phyloP scores from a whole-genome alignment of 2,888 invertebrate genomes.

The Trypoxylon attenuatum region DNA sequence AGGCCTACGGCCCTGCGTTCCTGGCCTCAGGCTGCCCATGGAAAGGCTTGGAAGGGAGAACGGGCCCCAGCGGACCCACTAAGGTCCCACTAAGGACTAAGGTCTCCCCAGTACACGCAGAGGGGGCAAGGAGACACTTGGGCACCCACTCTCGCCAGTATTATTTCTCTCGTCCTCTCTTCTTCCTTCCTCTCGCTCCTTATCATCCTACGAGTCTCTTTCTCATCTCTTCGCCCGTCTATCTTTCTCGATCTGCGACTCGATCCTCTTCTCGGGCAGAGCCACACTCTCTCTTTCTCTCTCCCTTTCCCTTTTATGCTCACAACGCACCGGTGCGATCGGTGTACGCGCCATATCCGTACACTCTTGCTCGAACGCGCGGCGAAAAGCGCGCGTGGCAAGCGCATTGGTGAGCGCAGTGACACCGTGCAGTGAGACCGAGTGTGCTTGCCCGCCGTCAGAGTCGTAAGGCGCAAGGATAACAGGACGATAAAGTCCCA shows the following conservation, averaged over 20 bases:
- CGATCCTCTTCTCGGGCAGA: conserved; percentile 7
- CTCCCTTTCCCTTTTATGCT: not conserved
- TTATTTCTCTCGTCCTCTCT: conserved; percentile 5
- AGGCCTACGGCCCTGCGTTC: conserved; percentile 63
- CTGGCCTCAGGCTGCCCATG: conserved; percentile 63
- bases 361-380: conserved; percentile 27
- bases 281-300: conserved; percentile 1
- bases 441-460: conserved; percentile 32
- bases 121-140: conserved; percentile 53
- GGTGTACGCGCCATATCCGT: conserved; percentile 23
- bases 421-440: conserved; percentile 35
- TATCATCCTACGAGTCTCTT: conserved; percentile 19
- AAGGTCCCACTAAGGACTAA: too few relatives aligned
- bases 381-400: conserved; percentile 32
- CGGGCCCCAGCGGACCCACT: conserved; percentile 46
- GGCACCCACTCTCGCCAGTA: conserved; percentile 54
- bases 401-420: conserved; percentile 36
- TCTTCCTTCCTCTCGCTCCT: conserved; percentile 15
- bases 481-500: conserved; percentile 61
- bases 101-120: conserved; percentile 21
- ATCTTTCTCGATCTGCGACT: conserved; percentile 11
- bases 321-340: conserved; percentile 3
- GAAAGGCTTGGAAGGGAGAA: conserved; percentile 39
- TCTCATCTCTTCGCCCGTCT: conserved; percentile 14
- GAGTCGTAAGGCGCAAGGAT: conserved; percentile 51